phyloP scores from a whole-genome alignment of 2,888 invertebrate genomes.

The Dione juno region DNA sequence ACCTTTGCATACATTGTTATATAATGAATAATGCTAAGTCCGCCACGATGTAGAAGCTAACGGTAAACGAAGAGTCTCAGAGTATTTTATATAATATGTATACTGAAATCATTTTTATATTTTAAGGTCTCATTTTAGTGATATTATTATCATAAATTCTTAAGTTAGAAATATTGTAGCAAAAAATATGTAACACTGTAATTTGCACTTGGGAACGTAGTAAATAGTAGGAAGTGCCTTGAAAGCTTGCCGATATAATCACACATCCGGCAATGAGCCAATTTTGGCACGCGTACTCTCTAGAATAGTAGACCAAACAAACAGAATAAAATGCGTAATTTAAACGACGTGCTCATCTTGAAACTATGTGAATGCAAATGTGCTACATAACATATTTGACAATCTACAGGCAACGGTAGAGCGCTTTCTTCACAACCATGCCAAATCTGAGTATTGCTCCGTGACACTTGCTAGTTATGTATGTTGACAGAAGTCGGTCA shows the following conservation, averaged over 20 bases:
- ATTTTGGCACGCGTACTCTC: constrained; percentile 32
- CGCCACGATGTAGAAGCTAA: too few species aligned
- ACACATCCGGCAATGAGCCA: constrained; percentile 40
- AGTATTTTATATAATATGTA: too few species aligned
- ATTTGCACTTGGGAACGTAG: constrained; percentile 34
- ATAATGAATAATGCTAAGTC: too few species aligned
- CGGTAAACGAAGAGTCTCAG: too few species aligned
- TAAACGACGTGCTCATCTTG: constrained; percentile 4
- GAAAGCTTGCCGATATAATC: constrained; percentile 41
- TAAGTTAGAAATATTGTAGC: not conserved
- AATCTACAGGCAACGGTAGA: not conserved
- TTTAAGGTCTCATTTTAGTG: not conserved
- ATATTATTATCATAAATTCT: not conserved
- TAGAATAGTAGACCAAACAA: constrained; percentile 29
- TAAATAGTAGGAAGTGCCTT: constrained; percentile 43
- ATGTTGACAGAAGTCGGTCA: constrained; percentile 4
- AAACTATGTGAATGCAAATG: constrained; percentile 7
- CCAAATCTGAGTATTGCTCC: constrained; percentile 5
- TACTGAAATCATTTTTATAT: too few species aligned
- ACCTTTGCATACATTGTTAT: too few species aligned
- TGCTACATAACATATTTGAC: constrained; percentile 5
- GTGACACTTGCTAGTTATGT: constrained; percentile 6
- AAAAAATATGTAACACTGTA: not conserved
- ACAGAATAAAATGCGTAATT: constrained; percentile 11
- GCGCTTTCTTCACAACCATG: constrained; percentile 11